These are phyloP conservation scores for Drosophila paranaensis DNA, from an alignment of 2,888 invertebrate genomes.

Conservation along the genomic window DNA sequence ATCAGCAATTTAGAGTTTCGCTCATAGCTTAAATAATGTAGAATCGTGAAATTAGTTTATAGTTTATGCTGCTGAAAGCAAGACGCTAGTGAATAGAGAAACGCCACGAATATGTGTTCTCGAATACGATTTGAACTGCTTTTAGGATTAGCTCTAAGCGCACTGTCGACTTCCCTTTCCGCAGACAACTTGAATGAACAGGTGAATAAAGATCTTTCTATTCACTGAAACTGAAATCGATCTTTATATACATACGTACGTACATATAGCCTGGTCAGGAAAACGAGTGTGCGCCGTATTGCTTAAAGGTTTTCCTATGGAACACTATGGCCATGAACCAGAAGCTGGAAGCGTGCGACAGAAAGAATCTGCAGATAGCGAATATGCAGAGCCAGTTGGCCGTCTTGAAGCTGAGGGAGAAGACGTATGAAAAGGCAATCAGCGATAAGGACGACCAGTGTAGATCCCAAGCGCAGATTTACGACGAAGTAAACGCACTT, in stretches of 20 bases:
- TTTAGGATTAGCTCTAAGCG: neutral
- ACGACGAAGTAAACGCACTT: constrained; percentile 21
- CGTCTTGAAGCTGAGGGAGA: constrained; percentile 34
- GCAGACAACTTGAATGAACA: neutral
- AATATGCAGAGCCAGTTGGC: constrained; percentile 41
- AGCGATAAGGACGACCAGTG: constrained; percentile 12
- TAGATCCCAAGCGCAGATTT: constrained; percentile 17
- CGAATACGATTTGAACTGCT: neutral
- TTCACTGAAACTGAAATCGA: neutral
- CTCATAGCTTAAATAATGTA: constrained; percentile 1
- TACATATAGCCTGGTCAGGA: neutral
- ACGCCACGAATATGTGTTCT: constrained; percentile 7
- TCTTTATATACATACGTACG: too few relatives aligned
- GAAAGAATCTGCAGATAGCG: constrained; percentile 31
- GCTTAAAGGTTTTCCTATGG: constrained; percentile 31
- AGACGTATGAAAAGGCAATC: constrained; percentile 23
- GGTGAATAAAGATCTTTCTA: constrained; percentile 2
- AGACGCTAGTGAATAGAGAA: neutral
- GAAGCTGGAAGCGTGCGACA: constrained; percentile 38
- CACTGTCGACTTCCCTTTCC: neutral
- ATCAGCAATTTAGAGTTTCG: constrained; percentile 41
- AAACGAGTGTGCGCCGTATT: constrained; percentile 27
- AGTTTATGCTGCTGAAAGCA: constrained; percentile 1
- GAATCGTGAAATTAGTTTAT: constrained; percentile 16
- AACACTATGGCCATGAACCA: constrained; percentile 19